Evolutionary conservation across 1,140 invertebrate species (phyloP).

Genomic region (Hyles euphorbiae): DNA sequence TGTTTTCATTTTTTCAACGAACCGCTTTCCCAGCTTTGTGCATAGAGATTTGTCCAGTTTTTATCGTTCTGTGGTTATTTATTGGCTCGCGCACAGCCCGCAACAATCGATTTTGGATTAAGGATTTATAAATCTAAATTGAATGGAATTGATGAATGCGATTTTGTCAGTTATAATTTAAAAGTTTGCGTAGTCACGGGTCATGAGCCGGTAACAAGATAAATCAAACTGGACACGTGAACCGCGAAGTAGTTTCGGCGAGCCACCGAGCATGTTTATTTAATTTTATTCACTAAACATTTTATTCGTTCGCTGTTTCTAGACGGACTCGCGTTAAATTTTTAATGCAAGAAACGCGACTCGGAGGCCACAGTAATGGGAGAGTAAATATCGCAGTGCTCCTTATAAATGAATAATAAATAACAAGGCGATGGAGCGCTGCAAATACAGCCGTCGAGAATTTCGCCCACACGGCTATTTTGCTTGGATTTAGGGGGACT

Average conservation of each 20-base stretch:
- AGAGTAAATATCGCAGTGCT: constrained; percentile 60
- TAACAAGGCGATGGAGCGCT: constrained; percentile 30
- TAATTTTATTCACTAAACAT: constrained; percentile 32
- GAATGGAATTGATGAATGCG: not conserved
- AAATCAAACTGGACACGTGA: no score
- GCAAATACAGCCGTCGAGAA: constrained; percentile 32
- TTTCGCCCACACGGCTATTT: constrained; percentile 25
- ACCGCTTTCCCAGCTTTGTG: constrained; percentile 36
- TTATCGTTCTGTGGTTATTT: constrained; percentile 42
- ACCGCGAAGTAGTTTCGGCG: not conserved
- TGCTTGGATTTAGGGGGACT: constrained; percentile 12
- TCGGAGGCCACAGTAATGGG: constrained; percentile 47
- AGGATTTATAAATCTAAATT: constrained; percentile 18
- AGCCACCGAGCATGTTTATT: constrained; percentile 21
- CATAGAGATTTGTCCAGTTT: constrained; percentile 42
- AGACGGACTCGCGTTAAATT: constrained; percentile 42
- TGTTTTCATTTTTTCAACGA: constrained; percentile 50
- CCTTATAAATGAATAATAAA: constrained; percentile 63
- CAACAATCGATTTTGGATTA: constrained; percentile 38
- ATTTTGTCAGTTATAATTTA: not conserved
- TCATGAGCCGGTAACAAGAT: no score
- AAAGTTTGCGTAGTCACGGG: not conserved
- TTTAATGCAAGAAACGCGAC: constrained; percentile 54
- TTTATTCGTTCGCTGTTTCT: constrained; percentile 23
- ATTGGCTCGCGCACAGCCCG: constrained; percentile 28